Evolutionary conservation across 2,797 vertebrate genomes (phyloP).

Genomic region (Myotis vivesi): DNA sequence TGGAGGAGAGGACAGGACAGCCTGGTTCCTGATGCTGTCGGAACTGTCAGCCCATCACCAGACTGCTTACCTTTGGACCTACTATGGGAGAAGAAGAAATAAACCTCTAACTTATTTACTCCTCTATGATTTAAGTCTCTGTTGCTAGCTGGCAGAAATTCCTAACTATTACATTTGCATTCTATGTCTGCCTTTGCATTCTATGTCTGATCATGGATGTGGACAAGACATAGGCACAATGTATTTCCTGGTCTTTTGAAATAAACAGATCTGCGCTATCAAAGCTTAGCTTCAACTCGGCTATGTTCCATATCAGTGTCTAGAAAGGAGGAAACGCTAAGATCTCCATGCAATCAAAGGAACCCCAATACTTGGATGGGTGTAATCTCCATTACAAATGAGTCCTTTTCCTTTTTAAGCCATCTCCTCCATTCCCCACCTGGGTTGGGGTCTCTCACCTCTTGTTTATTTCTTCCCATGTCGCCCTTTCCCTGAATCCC

Average conservation of each 20-base stretch:
- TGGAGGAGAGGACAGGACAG: background rate
- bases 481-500: slow-evolving; percentile 87
- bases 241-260: background rate
- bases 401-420: slow-evolving; percentile 49
- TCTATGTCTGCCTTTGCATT: background rate
- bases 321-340: slow-evolving; percentile 11
- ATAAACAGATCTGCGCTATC: background rate
- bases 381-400: slow-evolving; percentile 56
- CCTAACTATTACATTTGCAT: background rate
- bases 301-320: slow-evolving; percentile 2
- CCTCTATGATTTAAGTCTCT: background rate
- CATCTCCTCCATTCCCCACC: slow-evolving; percentile 65
- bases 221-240: background rate
- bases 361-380: slow-evolving; percentile 15
- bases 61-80: background rate
- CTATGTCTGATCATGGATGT: background rate
- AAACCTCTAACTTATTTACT: background rate
- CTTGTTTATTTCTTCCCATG: slow-evolving; percentile 80
- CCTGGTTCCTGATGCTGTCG: fast-evolving
- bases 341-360: slow-evolving; percentile 9
- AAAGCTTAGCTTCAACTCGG: background rate
- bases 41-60: background rate
- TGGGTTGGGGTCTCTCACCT: slow-evolving; percentile 74
- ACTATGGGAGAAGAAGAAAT: background rate
- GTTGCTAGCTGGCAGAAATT: background rate